Conservation (phyloP, 2,113 vertebrate genomes). For the Lepidothrix coronata region DNA sequence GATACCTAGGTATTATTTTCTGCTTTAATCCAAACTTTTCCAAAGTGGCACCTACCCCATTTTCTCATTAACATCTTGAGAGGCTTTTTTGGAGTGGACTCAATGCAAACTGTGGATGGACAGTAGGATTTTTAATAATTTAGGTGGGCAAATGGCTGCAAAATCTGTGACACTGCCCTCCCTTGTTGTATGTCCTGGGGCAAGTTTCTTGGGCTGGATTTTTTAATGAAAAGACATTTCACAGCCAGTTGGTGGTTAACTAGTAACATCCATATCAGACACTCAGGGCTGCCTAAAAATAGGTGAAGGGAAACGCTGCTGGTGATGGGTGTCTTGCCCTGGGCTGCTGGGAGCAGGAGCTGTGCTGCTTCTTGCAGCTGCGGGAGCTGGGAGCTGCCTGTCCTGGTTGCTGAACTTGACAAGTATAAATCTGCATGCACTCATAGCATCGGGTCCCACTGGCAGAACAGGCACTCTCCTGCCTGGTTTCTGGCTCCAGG, state of each 20-base stretch:
- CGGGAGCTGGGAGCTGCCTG: not conserved
- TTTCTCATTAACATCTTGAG: not conserved
- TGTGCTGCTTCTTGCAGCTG: not conserved
- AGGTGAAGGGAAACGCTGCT: not conserved
- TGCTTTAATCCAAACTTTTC: not conserved
- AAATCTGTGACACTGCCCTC: not conserved
- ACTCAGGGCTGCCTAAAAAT: accelerated
- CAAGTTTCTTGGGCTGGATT: not conserved
- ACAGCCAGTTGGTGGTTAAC: not conserved
- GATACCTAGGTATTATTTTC: not conserved
- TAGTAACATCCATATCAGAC: not conserved
- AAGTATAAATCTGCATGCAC: not conserved
- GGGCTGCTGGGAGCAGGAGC: not conserved
- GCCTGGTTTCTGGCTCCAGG: not conserved
- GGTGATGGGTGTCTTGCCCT: not conserved
- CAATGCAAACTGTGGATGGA: not conserved
- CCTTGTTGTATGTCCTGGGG: not conserved
- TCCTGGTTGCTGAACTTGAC: not conserved
- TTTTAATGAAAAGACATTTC: not conserved
- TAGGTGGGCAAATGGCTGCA: not conserved
- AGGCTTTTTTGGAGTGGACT: not conserved
- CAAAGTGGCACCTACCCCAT: not conserved
- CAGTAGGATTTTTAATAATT: not conserved
- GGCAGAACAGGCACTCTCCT: not conserved
- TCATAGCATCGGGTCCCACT: accelerated